A percentile compares a stretch with the other conserved stretches of the same genome.
phyloP scores from a whole-genome alignment of 2,797 vertebrate genomes.

The Spea hammondii region DNA sequence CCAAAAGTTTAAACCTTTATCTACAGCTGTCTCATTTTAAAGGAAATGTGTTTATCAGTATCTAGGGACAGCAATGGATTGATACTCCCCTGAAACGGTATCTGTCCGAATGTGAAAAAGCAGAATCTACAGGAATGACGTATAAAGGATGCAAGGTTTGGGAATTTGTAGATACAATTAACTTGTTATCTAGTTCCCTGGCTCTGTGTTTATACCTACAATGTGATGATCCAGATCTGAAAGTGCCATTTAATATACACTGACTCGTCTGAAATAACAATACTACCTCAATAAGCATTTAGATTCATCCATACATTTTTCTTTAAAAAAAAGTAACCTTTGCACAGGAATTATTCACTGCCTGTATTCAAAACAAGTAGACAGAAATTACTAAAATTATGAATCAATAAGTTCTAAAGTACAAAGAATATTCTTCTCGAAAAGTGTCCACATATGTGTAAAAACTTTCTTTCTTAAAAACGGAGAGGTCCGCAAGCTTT shows the following conservation, averaged over 20 bases:
- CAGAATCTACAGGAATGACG: constrained; percentile 28
- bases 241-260: not conserved
- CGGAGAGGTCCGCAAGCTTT: too few species aligned
- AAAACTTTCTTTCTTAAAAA: too few species aligned
- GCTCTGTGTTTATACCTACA: not conserved
- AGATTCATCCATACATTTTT: too few species aligned
- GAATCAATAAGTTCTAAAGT: too few species aligned
- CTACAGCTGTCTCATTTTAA: constrained; percentile 21
- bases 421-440: too few species aligned
- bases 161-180: constrained; percentile 28
- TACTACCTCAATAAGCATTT: not conserved
- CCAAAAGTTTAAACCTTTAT: constrained; percentile 6
- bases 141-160: constrained; percentile 22
- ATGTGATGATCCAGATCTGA: not conserved
- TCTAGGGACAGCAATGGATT: constrained; percentile 18
- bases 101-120: constrained; percentile 13
- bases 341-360: too few species aligned
- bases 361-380: too few species aligned
- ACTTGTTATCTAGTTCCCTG: constrained; percentile 5
- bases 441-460: too few species aligned
- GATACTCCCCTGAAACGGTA: constrained; percentile 16
- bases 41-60: constrained; percentile 44
- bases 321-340: too few species aligned
- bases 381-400: too few species aligned
- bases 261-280: not conserved